Evolutionary conservation across 2,888 invertebrate species (phyloP), one percentile per base, ranked within the genome.

Genomic region (Tryphoninae sp.): DNA sequence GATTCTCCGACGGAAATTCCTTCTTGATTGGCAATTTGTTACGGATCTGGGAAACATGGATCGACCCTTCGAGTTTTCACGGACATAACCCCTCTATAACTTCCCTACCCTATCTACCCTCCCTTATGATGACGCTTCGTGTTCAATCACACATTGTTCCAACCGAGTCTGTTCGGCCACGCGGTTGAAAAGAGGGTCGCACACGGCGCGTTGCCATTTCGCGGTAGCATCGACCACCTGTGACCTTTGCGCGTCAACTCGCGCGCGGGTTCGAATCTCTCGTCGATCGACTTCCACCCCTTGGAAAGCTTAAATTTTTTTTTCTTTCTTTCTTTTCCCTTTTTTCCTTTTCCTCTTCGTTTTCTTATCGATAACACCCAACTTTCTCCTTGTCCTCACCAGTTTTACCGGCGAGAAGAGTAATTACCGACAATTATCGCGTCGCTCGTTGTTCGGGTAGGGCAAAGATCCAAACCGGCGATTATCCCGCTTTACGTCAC

Each of bases 1-100:
- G 33, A 33, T 33, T 33, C 33, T 33, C 33, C n/a, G n/a, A 51
- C 64, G 59, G 59, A 65, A 71, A 74, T 74, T 78, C 61, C 33
- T 9, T 9, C 51, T 9, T 65, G 74, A 61, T 78, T 71, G 69
- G 65, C 65, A 65, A 78, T 81, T 81, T 71, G 53, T 61, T 71
- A 67, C 42, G 51, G 59, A 73, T 68, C 73, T 64, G 42, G 22
- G 19, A 16, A 45, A 19, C 53, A 61, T 81, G 42, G 62, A 81
- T 77, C 72, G 55, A 64, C 22, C 40, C 11, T 2, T 59, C 9
- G 9, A 53, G 51, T 68, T 64, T 51, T 26, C 0, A 2, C n/a
- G 16, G 9, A 45, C 11, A 33, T 33, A 33, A 4, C 4, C 33
- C 33, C 7, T 33, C 33, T 0, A 33, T 33, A 6, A 19, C 19